Base-by-base conservation (phyloP, 2,797 vertebrate species). In the Thalassophryne amazonica region DNA sequence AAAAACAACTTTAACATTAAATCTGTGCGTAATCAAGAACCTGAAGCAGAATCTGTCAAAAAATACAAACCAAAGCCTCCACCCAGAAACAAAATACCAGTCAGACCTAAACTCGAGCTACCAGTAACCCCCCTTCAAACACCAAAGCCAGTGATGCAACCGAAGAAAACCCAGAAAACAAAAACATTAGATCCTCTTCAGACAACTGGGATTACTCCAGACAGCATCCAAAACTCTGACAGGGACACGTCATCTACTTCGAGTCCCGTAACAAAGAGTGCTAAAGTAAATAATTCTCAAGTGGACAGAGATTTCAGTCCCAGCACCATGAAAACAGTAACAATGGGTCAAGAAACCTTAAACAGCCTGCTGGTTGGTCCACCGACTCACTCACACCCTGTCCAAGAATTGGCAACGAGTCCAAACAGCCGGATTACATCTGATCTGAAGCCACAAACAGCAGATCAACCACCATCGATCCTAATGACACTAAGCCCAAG, bases 401-500 rank as follows among this genome's bases (percentile, higher is more conserved):
- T 30, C 7, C 6, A 69, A 31, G 64, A 47, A 27, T 36, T 52
- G 39, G 74, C 48, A 2, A 32, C 16, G 45, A 68, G 48, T 21
- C 56, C 64, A 39, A 53, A 54, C 72, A 81, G 63, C 50, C 71
- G 64, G 69, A 56, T 46, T 23, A 34, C 2, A 30, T 86, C 77
- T 70, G 57, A 76, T 65, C 60, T 51, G 36, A 71, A 19, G 46
- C 70, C 72, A 76, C 69, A 76, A 63, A 77, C 59, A 72, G 31
- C 30, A 3, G 3, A 42, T 48, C 52, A 21, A 20, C 38, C 46
- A 30, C 11, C 65, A 55, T 51, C 33, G 2, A 75, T 63, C 54
- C 60, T 64, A 71, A 52, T 28, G 50, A 83, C 76, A 73, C 66
- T 69, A 68, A 76, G 11, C 52, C 61, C 77, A 70, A 73, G 67